Evolutionary conservation across 2,113 vertebrate species (phyloP), one percentile per base, ranked within the genome.

Genomic region (Crypturellus undulatus): DNA sequence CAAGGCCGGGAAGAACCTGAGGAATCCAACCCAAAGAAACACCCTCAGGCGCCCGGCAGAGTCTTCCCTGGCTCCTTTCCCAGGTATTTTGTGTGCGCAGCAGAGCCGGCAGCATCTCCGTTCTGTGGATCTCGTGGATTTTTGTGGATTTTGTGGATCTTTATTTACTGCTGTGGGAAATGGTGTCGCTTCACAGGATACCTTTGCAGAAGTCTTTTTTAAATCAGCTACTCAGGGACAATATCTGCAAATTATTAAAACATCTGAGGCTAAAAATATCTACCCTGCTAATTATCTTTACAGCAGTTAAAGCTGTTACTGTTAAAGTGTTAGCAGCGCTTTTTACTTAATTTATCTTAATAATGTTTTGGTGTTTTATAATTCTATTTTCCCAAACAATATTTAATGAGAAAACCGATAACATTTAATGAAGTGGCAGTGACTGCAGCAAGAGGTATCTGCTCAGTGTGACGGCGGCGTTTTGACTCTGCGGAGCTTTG

Each of bases 111-210:
- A 4, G 10, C 49, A 49, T 49, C 49, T 21, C 21, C 10, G 21
- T 49, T 22, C 21, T 49, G 49, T 49, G 49, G 49, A 49, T 11
- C 49, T 24, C 49, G 21, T 49, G 49, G 49, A 49, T 10, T 49
- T 49, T 8, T 49, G 47, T 49, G 47, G 47, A 24, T 49, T 49
- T 49, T 49, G 21, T 49, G 49, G 21, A 49, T 49, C 49, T 22
- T 22, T 22, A 3, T 0, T 34, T 6, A 11, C 73, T 8, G 25
- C 40, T 45, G 16, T 0, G 0, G 30, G 42, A 24, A n/a, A 11
- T 2, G 16, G 28, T 56, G 7, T 17, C 2, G 0, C 15, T 4
- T 2, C 19, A 5, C 0, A 0, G 42, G 40, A 6, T 4, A 38
- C 7, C 9, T 22, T 17, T 8, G 2, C 3, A 10, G 11, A 40